Base-by-base conservation (phyloP, 2,888 invertebrate genomes). In the Odontocolon sp. region DNA sequence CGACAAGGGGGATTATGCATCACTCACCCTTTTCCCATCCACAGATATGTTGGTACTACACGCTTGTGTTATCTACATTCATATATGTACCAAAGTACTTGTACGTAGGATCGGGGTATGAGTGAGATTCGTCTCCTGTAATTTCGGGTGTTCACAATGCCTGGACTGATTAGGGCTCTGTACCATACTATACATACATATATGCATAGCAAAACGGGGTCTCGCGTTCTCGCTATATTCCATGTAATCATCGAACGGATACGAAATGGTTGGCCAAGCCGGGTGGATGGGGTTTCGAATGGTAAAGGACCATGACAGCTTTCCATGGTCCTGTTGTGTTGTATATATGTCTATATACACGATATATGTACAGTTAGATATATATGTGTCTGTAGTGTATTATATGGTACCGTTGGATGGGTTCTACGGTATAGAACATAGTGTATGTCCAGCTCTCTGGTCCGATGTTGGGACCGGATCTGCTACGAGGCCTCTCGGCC, bases 81-180 rank as follows among this genome's bases (percentile, higher is more conserved):
- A n/a, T n/a, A n/a, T n/a, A n/a, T 36, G 66, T 36, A 54, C 67
- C 54, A 31, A 42, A 50, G 61, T 59, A 28, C 54, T 77, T 68
- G 64, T 77, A 69, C 77, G 45, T 16, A 31, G 45, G 72, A 77
- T 57, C 61, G 54, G 31, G 45, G 56, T 38, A 38, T 57, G 68
- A 77, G 64, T 63, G 63, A 71, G 72, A 72, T 72, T 59, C 63
- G 75, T 75, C 67, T 80, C 85, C 83, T 83, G 87, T 85, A 85
- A 86, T 86, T 86, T 86, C 82, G 81, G 83, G 80, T 79, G 66
- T 81, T 83, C 81, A 87, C 87, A 87, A 87, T 87, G 83, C 83
- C 56, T 75, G 82, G 81, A 80, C 86, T 87, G 86, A 87, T 87
- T 87, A 86, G 84, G 83, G 82, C 80, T 71, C 71, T 61, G 61